Base-by-base conservation (phyloP, 2,888 invertebrate species). In the Scelioninae gen. 1 region DNA sequence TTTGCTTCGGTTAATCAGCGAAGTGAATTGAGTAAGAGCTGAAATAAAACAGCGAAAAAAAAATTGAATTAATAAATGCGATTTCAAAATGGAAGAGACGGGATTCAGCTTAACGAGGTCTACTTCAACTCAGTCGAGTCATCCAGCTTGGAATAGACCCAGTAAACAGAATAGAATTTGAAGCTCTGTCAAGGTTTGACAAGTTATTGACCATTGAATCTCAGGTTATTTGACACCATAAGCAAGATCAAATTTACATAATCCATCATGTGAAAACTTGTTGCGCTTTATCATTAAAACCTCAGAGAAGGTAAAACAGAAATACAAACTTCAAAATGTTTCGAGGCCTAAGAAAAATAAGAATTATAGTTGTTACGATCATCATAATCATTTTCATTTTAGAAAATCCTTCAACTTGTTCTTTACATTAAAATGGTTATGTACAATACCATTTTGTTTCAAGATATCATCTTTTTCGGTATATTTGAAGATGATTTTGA, bases 41-140 rank as follows among this genome's bases (percentile, higher is more conserved):
- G 88, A 90, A 89, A 89, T 88, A 88, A 89, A 90, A 88, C 86
- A 68, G 82, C 56, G 43, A 85, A 82, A 84, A 85, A 86, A 86
- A 88, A 90, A 91, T 90, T 88, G 88, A 89, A 90, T 90, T 89
- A 90, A 91, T 89, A 87, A 76, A 62, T 58, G 65, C 34, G 53
- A 63, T 68, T 4, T 23, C 34, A 38, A 15, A 71, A 65, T 65
- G 78, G 63, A 71, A 47, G 53, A 32, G 8, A 16, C 13, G 47
- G 53, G 47, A 0, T 47, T 32, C 23, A 31, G 34, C 43, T 32
- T 71, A 71, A 63, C 63, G 34, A 78, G 56, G 47, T 58, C 63
- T 49, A 63, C 69, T 77, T 15, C 31, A 55, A 78, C 31, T 53
- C 58, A 49, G 55, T 53, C 55, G 55, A 13, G 56, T 49, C 13